Base-by-base conservation (phyloP, 1,140 invertebrate genomes). In the Parasteatoda tepidariorum region DNA sequence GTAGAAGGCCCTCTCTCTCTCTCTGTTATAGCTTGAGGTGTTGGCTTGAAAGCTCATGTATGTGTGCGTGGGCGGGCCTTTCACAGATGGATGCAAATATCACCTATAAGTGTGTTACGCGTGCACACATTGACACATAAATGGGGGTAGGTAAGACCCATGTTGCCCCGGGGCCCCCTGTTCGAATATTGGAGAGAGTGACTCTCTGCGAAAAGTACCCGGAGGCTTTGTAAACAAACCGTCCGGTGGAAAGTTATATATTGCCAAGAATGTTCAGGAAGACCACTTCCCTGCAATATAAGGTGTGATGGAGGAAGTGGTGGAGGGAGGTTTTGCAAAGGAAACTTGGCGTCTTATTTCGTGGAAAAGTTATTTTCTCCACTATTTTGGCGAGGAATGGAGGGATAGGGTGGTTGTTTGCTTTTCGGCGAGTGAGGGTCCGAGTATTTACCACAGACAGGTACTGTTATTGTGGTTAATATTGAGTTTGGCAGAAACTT, bases 81-180 rank as follows among this genome's bases (percentile, higher is more conserved):
- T 74, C 61, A 74, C 71, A 54, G 71, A 61, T 41, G 22, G 71
- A 74, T 74, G 71, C 71, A 74, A 74, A 74, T 74, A 74, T 61
- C 71, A 74, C 71, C 71, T 74, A 54, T 74, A 74, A 74, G 61
- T 74, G 71, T n/a, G 57, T 74, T 74, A 74, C 71, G 71, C 71
- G 26, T 71, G 68, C 66, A 18, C 15, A 34, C 71, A 74, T 74
- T 74, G 71, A 74, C 71, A 74, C 71, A 74, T 74, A 74, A 61
- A n/a, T 31, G 22, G 68, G 41, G 18, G 41, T 15, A 26, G 48
- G 68, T 0, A 41, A 24, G 64, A 2, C 22, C 9, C 18, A 24
- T n/a, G 22, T n/a, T 66, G 9, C 33, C 66, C 66, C 38, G n/a
- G 15, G 66, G 66, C 28, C 66, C 28, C 66, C 5, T 7, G 30